Conservation (phyloP, 2,113 vertebrate genomes). For the Galeopterus variegatus region DNA sequence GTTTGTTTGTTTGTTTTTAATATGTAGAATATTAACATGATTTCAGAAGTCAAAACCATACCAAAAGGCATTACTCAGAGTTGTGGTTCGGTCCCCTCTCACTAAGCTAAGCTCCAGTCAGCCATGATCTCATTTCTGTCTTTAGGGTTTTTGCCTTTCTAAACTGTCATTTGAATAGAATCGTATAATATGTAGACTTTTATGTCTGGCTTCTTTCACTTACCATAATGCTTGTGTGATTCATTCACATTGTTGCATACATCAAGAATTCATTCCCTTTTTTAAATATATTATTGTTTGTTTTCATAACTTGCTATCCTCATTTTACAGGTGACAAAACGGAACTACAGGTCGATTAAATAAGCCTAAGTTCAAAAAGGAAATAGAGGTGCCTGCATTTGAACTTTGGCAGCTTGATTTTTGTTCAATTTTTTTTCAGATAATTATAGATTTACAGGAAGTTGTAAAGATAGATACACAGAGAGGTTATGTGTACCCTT, state of each 20-base stretch:
- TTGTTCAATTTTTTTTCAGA: background rate
- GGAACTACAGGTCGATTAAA: background rate
- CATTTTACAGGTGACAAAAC: constrained; percentile 26
- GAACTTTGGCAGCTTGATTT: background rate
- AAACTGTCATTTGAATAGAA: background rate
- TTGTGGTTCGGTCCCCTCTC: background rate
- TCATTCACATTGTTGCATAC: background rate
- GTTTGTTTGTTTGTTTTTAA: constrained; percentile 52
- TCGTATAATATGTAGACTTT: background rate
- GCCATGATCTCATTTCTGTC: background rate
- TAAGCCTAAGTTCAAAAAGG: background rate
- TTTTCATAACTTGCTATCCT: background rate
- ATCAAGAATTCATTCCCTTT: background rate
- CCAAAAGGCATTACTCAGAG: background rate
- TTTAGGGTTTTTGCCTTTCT: constrained; percentile 8
- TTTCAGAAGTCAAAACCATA: constrained; percentile 20
- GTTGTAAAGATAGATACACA: background rate
- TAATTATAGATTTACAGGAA: constrained; percentile 22
- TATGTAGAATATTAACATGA: background rate
- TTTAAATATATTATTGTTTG: background rate
- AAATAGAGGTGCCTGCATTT: constrained; percentile 16
- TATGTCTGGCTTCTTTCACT: background rate
- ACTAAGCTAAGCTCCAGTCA: background rate
- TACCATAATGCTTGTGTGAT: constrained; percentile 43
- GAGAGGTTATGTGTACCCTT: background rate